These are phyloP conservation scores for Branchipolynoe longqiensis DNA, from an alignment of 2,888 invertebrate species.

Conservation along the genomic window DNA sequence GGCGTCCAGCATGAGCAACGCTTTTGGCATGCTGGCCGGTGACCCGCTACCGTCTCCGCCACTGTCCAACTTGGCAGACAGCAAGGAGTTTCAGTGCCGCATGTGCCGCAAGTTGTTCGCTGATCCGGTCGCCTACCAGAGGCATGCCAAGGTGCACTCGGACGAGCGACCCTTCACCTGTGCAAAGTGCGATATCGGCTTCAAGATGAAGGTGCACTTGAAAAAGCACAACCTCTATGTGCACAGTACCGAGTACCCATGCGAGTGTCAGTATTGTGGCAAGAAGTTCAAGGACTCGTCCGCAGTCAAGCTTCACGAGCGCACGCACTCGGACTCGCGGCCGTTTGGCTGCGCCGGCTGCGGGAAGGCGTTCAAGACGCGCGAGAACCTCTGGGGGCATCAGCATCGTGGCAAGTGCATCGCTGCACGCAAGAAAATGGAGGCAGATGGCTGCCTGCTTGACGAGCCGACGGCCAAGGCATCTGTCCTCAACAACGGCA, in stretches of 20 bases:
- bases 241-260: conserved; percentile 69
- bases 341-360: conserved; percentile 66
- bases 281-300: conserved; percentile 70
- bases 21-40: conserved; percentile 48
- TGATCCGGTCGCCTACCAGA: conserved; percentile 64
- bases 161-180: conserved; percentile 68
- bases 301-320: conserved; percentile 68
- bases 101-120: conserved; percentile 67
- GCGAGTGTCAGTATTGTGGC: conserved; percentile 68
- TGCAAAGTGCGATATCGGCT: conserved; percentile 66
- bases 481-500: conserved; percentile 43
- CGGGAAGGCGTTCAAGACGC: conserved; percentile 69
- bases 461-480: conserved; percentile 34
- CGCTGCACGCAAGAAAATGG: conserved; percentile 37
- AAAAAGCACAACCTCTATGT: conserved; percentile 71
- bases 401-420: conserved; percentile 67
- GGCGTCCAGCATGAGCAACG: conserved; percentile 52
- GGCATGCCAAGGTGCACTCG: conserved; percentile 66
- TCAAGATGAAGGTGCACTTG: conserved; percentile 70
- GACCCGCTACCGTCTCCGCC: conserved; percentile 42
- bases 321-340: conserved; percentile 67
- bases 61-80: conserved; percentile 5
- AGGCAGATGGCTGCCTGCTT: neutral
- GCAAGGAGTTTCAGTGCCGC: conserved; percentile 61
- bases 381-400: conserved; percentile 71